Evolutionary conservation across 2,888 invertebrate genomes (phyloP), one percentile per base, ranked within the genome.

Genomic region (Pseudoips prasinana): DNA sequence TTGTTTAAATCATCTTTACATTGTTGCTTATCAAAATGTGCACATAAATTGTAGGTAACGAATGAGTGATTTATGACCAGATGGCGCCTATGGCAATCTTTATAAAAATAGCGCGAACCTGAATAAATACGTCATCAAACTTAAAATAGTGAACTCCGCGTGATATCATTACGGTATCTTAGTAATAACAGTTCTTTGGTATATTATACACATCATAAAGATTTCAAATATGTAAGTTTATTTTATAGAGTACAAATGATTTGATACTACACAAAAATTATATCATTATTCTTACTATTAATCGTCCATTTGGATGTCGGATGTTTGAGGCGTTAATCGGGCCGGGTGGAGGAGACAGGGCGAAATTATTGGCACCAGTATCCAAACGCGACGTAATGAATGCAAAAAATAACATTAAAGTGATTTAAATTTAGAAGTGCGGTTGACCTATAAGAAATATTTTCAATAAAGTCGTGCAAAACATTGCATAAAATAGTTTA

Each of bases 1-100:
- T 51, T 44, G 45, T 59, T 58, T 64, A 62, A 66, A 66, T 62
- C 50, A 61, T 46, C 43, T 39, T 39, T 54, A 76, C 74, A 73
- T 62, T 74, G 76, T 78, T 65, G 65, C 48, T 63, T 75, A 77
- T 75, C 72, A 46, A 43, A 52, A 46, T 32, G 42, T 33, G 35
- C 38, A 42, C 54, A 65, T 73, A 68, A 70, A 70, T 64, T 36
- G 33, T 43, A 24, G 31, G 49, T 47, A 42, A 51, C 33, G 43
- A 57, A 57, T 51, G 60, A 64, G 28, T 66, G 60, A 62, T 69
- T 66, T 58, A 56, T 57, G 42, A 45, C 37, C 43, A 50, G 30
- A 46, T 46, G 54, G 56, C 56, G 56, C 48, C 48, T 57, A 29
- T 32, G 34, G 22, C 33, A 29, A 50, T 55, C 47, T 46, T 53